These are phyloP conservation scores for Habroteleia sp. DNA, from an alignment of 2,888 invertebrate genomes.

Conservation along the genomic window DNA sequence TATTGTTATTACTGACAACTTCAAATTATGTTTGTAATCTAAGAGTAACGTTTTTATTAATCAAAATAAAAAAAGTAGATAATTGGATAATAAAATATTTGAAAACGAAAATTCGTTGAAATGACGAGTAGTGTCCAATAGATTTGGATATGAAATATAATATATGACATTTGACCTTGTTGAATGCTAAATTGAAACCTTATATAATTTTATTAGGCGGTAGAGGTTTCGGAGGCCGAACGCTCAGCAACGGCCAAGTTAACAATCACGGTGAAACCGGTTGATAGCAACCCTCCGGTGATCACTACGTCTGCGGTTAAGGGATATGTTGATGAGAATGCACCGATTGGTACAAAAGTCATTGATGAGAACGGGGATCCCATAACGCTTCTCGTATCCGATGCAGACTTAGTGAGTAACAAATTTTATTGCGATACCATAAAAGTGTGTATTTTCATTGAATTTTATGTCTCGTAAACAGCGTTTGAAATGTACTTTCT, in stretches of 20 bases:
- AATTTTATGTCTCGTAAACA: too few species aligned
- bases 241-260: slow-evolving; percentile 92
- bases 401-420: slow-evolving; percentile 90
- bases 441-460: slow-evolving; percentile 8
- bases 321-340: slow-evolving; percentile 92
- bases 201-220: slow-evolving; percentile 83
- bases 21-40: too few species aligned
- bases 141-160: slow-evolving; percentile 6
- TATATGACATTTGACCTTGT: slow-evolving; percentile 1
- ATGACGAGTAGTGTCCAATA: too few species aligned
- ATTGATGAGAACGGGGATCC: slow-evolving; percentile 86
- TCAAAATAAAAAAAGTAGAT: too few species aligned
- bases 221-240: slow-evolving; percentile 89
- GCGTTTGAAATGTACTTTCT: too few species aligned
- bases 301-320: slow-evolving; percentile 87
- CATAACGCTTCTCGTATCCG: slow-evolving; percentile 88
- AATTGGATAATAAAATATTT: too few species aligned
- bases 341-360: slow-evolving; percentile 91
- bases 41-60: too few species aligned
- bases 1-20: too few species aligned
- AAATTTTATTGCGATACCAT: slow-evolving; percentile 7
- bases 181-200: slow-evolving; percentile 56
- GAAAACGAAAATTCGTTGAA: too few species aligned
- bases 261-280: slow-evolving; percentile 90
- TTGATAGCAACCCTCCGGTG: slow-evolving; percentile 92